phyloP scores from a whole-genome alignment of 2,113 vertebrate genomes.

The rat (Rattus norvegicus) region GRCr8 NC_086027.1:105832001-105832500 shows the following conservation, averaged over 20 bases:
- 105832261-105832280: not conserved
- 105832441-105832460: not conserved
- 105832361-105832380: not conserved
- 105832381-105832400: not conserved
- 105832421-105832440: not conserved
- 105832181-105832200: not conserved
- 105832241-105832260: not conserved
- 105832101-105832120: too few species aligned
- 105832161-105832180: not conserved
- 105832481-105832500: not conserved
- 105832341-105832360: not conserved
- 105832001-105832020: not conserved
- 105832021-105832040: not conserved
- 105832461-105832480: not conserved
- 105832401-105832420: not conserved
- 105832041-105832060: not conserved
- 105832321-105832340: not conserved
- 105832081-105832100: not conserved
- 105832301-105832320: not conserved
- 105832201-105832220: not conserved
- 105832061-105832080: not conserved
- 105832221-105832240: not conserved
- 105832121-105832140: too few species aligned
- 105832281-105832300: not conserved
- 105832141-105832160: not conserved